Base-by-base conservation (phyloP, 1,140 invertebrate genomes). In the Lepidurus arcticus region DNA sequence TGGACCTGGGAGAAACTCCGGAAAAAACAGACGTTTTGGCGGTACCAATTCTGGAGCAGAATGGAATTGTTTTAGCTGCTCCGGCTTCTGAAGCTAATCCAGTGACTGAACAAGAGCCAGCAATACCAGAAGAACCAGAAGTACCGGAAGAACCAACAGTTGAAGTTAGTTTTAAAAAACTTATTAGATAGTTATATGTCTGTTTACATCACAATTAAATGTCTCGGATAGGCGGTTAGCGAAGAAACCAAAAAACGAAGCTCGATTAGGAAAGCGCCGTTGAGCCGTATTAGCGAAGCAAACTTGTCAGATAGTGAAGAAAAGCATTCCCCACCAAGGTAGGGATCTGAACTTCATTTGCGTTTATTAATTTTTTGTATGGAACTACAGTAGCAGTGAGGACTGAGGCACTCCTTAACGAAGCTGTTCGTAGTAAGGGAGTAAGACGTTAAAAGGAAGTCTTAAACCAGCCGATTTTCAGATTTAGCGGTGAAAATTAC, bases 271-370 rank as follows among this genome's bases (percentile, higher is more conserved):
- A 42, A 44, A 13, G 78, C 78, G 26, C 78, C 78, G 26, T 44
- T 78, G 11, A 45, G 24, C 13, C 73, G 78, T 42, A 78, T 78
- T 26, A 78, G 78, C 73, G 78, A 78, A 75, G 43, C 73, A 16
- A 44, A 44, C 9, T 74, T 78, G 34, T 45, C 78, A 10, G 78
- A 78, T 42, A 74, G 75, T 44, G 78, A 78, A 7, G 73, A 74
- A 8, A 65, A 65, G 13, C 53, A 13, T 11, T 65, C 53, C 8
- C 53, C 53, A 16, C 53, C 53, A n/a, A 65, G 16, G 53, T 65
- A 65, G 21, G 4, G 26, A 26, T 26, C 13, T 65, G 13, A 10
- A 47, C 8, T 21, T 21, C 53, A 65, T 16, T 65, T 65, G 34
- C 2, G 34, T 47, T 47, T 0, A 65, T n/a, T 7, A 16, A 65